A percentile compares a stretch with the other conserved stretches of the same genome.
Evolutionary conservation across 2,113 vertebrate genomes (phyloP).

Genomic region (Murina feae): DNA sequence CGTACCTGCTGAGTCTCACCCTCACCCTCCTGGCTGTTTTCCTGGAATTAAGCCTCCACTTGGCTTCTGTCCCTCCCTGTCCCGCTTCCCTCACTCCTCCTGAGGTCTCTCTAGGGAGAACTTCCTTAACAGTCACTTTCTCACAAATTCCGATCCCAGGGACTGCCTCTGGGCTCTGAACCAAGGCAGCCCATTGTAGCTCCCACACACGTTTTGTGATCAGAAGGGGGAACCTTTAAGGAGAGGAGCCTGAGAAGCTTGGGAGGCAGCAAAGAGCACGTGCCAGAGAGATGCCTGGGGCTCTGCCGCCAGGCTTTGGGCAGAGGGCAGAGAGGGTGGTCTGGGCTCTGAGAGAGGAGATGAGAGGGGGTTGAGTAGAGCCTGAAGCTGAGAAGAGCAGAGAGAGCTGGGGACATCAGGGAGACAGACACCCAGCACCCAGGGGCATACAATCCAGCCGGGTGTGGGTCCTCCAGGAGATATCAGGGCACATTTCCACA

Average conservation of each 20-base stretch:
- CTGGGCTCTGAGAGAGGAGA: background rate
- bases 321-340: background rate
- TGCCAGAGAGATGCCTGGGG: background rate
- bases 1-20: background rate
- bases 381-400: rapidly evolving
- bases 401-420: background rate
- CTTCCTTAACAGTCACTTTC: background rate
- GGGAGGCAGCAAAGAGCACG: background rate
- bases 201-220: background rate
- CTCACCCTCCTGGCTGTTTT: rapidly evolving
- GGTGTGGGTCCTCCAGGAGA: background rate
- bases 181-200: background rate
- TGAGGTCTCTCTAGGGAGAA: rapidly evolving
- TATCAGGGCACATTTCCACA: background rate
- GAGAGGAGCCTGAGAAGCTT: background rate
- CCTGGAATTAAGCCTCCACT: background rate
- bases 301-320: background rate
- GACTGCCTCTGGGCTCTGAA: background rate
- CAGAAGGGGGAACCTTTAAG: background rate
- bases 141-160: background rate
- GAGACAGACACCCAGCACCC: too few species aligned
- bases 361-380: rapidly evolving
- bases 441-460: rapidly evolving
- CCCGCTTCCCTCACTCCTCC: background rate
- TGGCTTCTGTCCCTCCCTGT: background rate